Evolutionary conservation across 1,140 invertebrate genomes (phyloP).

Genomic region (Rhynchophorus ferrugineus): DNA sequence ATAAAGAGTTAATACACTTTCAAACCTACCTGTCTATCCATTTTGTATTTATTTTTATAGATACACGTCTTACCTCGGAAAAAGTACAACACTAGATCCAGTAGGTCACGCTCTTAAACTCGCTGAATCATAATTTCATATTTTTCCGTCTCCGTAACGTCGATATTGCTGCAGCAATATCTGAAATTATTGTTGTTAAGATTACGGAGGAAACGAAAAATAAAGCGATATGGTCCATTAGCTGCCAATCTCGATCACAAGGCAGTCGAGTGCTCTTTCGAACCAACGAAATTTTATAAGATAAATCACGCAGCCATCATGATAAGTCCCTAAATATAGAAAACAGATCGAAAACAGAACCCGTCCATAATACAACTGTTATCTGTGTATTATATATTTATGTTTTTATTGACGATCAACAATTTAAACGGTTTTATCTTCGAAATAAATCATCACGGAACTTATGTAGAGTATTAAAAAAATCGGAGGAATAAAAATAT

Average conservation of each 20-base stretch:
- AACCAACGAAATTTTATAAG: slow-evolving; percentile 11
- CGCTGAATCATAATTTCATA: neutral
- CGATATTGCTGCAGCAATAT: neutral
- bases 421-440: too few relatives aligned
- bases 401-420: slow-evolving; percentile 2
- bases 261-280: slow-evolving; percentile 12
- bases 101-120: too few relatives aligned
- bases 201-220: slow-evolving; percentile 1
- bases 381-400: slow-evolving; percentile 4
- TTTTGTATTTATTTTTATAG: too few relatives aligned
- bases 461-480: too few relatives aligned
- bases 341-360: slow-evolving; percentile 8
- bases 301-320: slow-evolving; percentile 12
- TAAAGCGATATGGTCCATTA: slow-evolving; percentile 11
- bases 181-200: slow-evolving; percentile 7
- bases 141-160: neutral
- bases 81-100: too few relatives aligned
- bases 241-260: slow-evolving; percentile 11
- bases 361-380: neutral
- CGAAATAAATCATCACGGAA: too few relatives aligned
- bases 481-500: too few relatives aligned
- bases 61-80: too few relatives aligned
- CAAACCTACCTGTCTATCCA: too few relatives aligned
- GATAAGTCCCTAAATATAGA: slow-evolving; percentile 11
- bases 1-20: too few relatives aligned